Evolutionary conservation across 2,888 invertebrate genomes (phyloP), one percentile per base, ranked within the genome.

Genomic region (Pollenia angustigena): DNA sequence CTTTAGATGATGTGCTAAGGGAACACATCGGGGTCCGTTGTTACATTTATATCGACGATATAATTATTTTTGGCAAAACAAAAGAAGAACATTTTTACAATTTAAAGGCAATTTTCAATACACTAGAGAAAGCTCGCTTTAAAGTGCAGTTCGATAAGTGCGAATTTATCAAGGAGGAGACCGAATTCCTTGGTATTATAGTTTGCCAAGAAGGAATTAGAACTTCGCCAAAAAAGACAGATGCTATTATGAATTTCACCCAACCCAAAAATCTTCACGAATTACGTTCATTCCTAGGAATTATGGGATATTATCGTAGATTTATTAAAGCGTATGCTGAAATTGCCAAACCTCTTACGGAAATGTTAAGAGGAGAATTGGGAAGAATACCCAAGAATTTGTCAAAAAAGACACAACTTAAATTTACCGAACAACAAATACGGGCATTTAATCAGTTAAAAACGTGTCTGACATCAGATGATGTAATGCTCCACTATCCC

Each of bases 281-380:
- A 52, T 66, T 88, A 1, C 69, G 85, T 58, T 88, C 83, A 10
- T 85, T 87, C 52, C 69, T 87, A 11, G 87, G 87, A 11, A 54
- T 87, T 23, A 82, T 84, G 66, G 88, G 84, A n/a, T 85, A 88
- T 58, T 88, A 85, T 78, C 81, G 85, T 10, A 78, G 72, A 14
- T 88, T 85, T 62, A 81, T 88, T 18, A 80, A 71, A 14, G 86
- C 62, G 1, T 81, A 88, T 48, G 85, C 87, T 10, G 64, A 85
- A 71, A 46, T 88, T 54, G 84, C 79, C 12, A 85, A 87, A 74
- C 88, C 75, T 48, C 87, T 88, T 46, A 87, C 87, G 58, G 62
- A 81, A 54, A 81, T 88, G 16, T 71, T 88, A 62, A 86, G 81
- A 60, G 85, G 87, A 74, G 81, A 85, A 71, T 79, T 69, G 52